These are phyloP conservation scores for Imbricaverruca yamaguchii DNA, from an alignment of 2,888 invertebrate species.

Conservation along the genomic window DNA sequence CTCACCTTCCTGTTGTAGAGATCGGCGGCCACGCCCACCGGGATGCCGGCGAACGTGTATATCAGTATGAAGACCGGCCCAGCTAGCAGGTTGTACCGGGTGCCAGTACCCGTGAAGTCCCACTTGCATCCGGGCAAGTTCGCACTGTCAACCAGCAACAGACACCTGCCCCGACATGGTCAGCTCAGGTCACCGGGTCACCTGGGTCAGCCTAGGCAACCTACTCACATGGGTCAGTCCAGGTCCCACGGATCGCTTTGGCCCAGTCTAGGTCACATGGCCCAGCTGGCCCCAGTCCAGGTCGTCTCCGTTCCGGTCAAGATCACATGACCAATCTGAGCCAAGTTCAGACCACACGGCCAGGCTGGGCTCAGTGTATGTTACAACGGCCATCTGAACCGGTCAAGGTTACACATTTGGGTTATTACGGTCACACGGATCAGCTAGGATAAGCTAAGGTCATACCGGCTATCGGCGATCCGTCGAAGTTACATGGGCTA, in stretches of 20 bases:
- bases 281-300: no score
- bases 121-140: conserved; percentile 67
- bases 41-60: conserved; percentile 78
- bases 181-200: not conserved
- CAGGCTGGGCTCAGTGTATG: no score
- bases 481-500: no score
- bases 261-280: no score
- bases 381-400: no score
- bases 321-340: no score
- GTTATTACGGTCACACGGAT: no score
- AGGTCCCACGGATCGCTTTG: conserved; percentile 18
- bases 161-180: not conserved
- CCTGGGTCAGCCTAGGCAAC: not conserved
- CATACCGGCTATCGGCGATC: no score
- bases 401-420: no score
- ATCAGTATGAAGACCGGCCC: conserved; percentile 89
- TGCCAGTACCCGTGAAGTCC: conserved; percentile 85
- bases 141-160: not conserved
- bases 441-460: no score
- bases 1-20: conserved; percentile 29
- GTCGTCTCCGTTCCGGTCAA: no score
- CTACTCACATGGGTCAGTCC: not conserved
- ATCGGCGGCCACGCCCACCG: conserved; percentile 56
- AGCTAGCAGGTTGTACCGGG: conserved; percentile 85
- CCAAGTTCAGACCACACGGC: no score